Conservation (phyloP, 1,140 invertebrate species). For the Nymphalis io region DNA sequence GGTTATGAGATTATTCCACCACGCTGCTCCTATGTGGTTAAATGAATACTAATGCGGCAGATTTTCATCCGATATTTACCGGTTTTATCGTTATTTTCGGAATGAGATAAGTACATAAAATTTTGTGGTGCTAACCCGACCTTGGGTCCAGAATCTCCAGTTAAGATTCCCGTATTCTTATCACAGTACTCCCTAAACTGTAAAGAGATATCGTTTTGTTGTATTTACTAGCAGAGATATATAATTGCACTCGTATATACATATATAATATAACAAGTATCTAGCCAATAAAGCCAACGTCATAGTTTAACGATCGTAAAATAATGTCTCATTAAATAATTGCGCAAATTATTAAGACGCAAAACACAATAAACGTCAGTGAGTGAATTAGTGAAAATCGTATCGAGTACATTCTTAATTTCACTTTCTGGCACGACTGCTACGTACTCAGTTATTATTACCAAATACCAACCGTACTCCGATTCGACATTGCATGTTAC, state of each 20-base stretch:
- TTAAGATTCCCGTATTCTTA: not conserved
- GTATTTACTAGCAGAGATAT: too few relatives aligned
- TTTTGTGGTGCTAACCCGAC: too few relatives aligned
- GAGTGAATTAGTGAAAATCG: conserved; percentile 31
- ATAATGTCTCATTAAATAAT: conserved; percentile 7
- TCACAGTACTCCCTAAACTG: too few relatives aligned
- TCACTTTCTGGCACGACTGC: conserved; percentile 55
- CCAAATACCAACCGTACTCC: conserved; percentile 29
- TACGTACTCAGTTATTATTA: conserved; percentile 33
- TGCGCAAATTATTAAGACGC: conserved; percentile 19
- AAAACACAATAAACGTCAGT: conserved; percentile 23
- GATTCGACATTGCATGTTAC: conserved; percentile 57
- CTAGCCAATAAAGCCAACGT: not conserved
- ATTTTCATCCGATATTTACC: too few relatives aligned
- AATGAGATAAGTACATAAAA: too few relatives aligned
- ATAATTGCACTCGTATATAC: not conserved
- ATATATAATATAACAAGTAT: not conserved
- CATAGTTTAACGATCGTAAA: not conserved
- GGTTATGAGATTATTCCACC: too few relatives aligned
- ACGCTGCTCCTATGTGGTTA: too few relatives aligned
- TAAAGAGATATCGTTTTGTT: too few relatives aligned
- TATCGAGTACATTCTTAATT: conserved; percentile 39
- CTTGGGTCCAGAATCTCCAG: not conserved
- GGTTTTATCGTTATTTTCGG: too few relatives aligned
- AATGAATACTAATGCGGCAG: too few relatives aligned